A percentile compares a stretch with the other conserved stretches of the same genome.
phyloP scores from a whole-genome alignment of 2,797 vertebrate genomes.

The Mormyrus hasselquistii region DNA sequence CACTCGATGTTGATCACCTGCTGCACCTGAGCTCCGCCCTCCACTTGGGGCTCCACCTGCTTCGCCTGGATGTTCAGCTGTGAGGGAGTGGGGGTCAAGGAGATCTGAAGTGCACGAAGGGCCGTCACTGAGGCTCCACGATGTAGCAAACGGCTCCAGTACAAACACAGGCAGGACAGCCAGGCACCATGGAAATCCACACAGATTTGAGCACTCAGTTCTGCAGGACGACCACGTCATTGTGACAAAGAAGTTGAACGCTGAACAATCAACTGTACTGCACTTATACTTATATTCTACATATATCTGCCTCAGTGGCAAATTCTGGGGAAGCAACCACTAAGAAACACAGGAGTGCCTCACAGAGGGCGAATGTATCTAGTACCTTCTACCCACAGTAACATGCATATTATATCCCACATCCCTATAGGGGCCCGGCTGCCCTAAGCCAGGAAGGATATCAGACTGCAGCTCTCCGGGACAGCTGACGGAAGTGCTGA shows the following conservation, averaged over 20 bases:
- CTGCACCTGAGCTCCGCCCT: slow-evolving; percentile 86
- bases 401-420: neutral
- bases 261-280: neutral
- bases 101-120: neutral
- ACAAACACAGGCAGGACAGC: neutral
- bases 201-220: neutral
- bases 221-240: neutral
- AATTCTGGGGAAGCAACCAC: neutral
- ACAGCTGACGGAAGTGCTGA: slow-evolving; percentile 74
- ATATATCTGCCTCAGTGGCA: neutral
- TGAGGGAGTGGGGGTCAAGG: slow-evolving; percentile 64
- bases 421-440: neutral
- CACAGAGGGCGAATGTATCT: neutral
- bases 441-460: slow-evolving; percentile 62
- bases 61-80: slow-evolving; percentile 86
- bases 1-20: slow-evolving; percentile 92
- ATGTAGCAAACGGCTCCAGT: neutral
- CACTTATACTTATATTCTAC: neutral
- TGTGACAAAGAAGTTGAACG: neutral
- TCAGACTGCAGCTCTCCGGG: slow-evolving; percentile 83
- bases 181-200: neutral
- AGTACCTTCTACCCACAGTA: neutral
- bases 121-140: neutral
- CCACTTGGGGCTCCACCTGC: slow-evolving; percentile 77
- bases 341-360: neutral